Evolutionary conservation across 2,888 invertebrate species (phyloP).

Genomic region (Periphyllus acericola): DNA sequence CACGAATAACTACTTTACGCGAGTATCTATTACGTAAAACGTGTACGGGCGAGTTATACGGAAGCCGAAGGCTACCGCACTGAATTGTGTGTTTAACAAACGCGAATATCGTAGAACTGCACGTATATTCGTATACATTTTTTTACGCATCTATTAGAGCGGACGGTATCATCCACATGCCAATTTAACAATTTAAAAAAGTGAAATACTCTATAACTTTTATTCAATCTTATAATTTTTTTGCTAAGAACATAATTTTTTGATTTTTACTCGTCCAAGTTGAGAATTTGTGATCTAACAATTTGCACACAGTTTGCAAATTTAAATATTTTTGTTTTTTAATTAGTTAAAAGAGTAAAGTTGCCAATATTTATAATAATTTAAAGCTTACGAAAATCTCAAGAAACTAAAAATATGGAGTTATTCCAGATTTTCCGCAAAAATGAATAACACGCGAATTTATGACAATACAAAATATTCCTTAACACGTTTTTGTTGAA

Average conservation of each 20-base stretch:
- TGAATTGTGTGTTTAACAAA: no score
- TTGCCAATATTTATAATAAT: neutral
- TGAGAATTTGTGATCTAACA: neutral
- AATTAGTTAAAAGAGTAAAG: neutral
- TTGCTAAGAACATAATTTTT: neutral
- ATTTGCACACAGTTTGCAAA: neutral
- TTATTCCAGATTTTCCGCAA: neutral
- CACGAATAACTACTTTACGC: no score
- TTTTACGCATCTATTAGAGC: no score
- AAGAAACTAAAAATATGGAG: conserved; percentile 4
- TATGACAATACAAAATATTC: neutral
- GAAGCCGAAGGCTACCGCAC: no score
- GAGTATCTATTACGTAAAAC: no score
- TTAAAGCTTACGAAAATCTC: neutral
- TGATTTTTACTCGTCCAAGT: neutral
- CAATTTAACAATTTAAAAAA: no score
- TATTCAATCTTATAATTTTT: no score
- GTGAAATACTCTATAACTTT: no score
- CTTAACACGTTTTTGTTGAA: neutral
- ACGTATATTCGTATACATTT: no score
- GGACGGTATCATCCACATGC: no score
- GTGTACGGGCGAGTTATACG: no score
- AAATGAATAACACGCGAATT: neutral
- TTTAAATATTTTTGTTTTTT: neutral
- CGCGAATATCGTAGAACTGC: no score